A percentile compares a stretch with the other conserved stretches of the same genome.
phyloP scores from a whole-genome alignment of 1,140 invertebrate species.

The Bombus polaris region DNA sequence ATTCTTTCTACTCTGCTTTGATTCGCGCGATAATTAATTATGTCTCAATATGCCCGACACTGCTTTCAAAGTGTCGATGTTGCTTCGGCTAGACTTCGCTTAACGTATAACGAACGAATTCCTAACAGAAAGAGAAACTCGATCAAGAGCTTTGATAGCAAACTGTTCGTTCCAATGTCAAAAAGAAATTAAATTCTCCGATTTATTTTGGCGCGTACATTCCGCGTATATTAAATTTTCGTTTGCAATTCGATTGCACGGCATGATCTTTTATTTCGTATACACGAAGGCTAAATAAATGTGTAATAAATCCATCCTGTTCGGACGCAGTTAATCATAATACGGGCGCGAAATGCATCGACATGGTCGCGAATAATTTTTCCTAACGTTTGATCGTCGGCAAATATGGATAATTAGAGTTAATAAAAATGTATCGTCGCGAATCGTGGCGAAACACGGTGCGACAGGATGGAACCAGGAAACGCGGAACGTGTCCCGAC shows the following conservation, averaged over 20 bases:
- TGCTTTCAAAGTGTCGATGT: constrained; percentile 62
- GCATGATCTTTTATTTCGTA: neutral
- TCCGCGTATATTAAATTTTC: neutral
- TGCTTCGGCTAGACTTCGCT: neutral
- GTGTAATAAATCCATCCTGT: neutral
- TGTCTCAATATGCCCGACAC: constrained; percentile 30
- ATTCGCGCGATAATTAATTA: constrained; percentile 72
- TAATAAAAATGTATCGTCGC: constrained; percentile 23
- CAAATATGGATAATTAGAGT: neutral
- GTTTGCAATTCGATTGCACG: neutral
- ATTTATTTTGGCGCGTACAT: too few species aligned
- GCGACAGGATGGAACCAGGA: neutral
- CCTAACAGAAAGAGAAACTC: neutral
- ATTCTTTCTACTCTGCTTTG: constrained; percentile 33
- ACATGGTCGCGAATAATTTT: constrained; percentile 1
- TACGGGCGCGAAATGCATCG: neutral
- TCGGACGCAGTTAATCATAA: neutral
- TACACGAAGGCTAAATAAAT: neutral
- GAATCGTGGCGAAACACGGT: neutral
- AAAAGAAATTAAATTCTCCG: neutral
- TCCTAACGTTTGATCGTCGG: neutral
- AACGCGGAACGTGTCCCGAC: neutral
- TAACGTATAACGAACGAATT: neutral
- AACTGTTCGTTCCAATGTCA: neutral
- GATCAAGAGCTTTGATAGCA: neutral